These are phyloP conservation scores for Chorisops tibialis DNA, from an alignment of 2,888 invertebrate genomes.

Conservation along the genomic window DNA sequence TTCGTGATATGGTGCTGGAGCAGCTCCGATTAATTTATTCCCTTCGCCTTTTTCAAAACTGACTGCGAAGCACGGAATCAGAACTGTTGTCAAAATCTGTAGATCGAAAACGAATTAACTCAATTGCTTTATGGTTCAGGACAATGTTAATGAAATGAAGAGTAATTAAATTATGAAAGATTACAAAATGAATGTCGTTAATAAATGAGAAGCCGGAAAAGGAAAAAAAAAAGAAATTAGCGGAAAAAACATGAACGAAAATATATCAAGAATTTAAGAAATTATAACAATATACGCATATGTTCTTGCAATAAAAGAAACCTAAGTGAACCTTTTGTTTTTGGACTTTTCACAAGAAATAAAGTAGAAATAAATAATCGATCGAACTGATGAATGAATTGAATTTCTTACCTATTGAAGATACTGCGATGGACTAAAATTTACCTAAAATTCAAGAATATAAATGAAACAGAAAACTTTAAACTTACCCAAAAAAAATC, in stretches of 20 bases:
- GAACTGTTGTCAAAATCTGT: constrained; percentile 77
- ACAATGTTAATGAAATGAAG: no score
- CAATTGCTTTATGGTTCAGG: no score
- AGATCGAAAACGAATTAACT: not conserved
- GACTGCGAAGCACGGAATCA: constrained; percentile 91
- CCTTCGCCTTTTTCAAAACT: constrained; percentile 91
- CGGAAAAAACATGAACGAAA: not conserved
- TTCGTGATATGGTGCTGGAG: constrained; percentile 81
- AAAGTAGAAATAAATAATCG: not conserved
- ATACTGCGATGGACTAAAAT: constrained; percentile 1
- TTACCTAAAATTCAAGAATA: no score
- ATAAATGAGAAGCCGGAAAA: not conserved
- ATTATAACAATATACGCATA: no score
- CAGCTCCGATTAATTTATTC: constrained; percentile 81
- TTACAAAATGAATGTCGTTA: no score
- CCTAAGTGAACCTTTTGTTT: no score
- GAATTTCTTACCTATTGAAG: not conserved
- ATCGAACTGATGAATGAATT: not conserved
- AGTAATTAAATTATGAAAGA: no score
- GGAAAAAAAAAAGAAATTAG: no score
- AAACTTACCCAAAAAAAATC: no score
- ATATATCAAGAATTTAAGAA: not conserved
- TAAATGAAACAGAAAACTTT: no score
- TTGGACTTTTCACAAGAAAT: not conserved
- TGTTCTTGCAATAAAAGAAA: no score